Base-by-base conservation (phyloP, 30 jellyfish, hydroid and myxozoan species). In the Nemopilema nomurai region DNA sequence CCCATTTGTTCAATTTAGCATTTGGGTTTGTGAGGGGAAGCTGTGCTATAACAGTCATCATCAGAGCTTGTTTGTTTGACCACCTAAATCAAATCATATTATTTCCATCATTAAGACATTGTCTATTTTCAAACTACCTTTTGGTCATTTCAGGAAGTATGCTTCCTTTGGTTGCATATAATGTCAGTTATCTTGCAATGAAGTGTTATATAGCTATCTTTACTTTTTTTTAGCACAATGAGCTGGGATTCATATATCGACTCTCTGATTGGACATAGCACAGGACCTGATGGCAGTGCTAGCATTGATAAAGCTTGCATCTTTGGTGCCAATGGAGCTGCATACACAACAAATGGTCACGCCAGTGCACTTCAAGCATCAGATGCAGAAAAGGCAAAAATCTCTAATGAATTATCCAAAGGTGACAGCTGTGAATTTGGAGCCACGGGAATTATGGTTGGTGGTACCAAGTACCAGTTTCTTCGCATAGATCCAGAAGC, bases 171-270 rank as follows among this genome's bases (percentile, higher is more conserved):
- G n/a, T n/a, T n/a, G n/a, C n/a, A n/a, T n/a, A n/a, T n/a, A n/a
- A n/a, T n/a, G n/a, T n/a, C n/a, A n/a, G n/a, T n/a, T n/a, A n/a
- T n/a, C n/a, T n/a, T n/a, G n/a, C n/a, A n/a, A n/a, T n/a, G n/a
- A n/a, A n/a, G n/a, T n/a, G n/a, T n/a, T n/a, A n/a, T n/a, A n/a
- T n/a, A n/a, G n/a, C n/a, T n/a, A 30, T 0, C n/a, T 33, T 62
- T 17, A 51, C 57, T 71, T 77, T 22, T 52, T 77, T 77, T 41
- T 51, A 77, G 87, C 52, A 89, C 22, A 73, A 92, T 92, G 98
- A 67, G 91, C 67, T 92, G 98, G 98, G 98, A 92, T 68, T 16
- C 83, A 25, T 92, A 86, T 74, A 87, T 92, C 62, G 96, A 86
- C 65, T 80, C 74, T 49, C 52, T 92, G 24, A 62, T 87, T 26